Evolutionary conservation across 2,113 vertebrate genomes (phyloP), one percentile per base, ranked within the genome.

Genomic region (Chionis minor): DNA sequence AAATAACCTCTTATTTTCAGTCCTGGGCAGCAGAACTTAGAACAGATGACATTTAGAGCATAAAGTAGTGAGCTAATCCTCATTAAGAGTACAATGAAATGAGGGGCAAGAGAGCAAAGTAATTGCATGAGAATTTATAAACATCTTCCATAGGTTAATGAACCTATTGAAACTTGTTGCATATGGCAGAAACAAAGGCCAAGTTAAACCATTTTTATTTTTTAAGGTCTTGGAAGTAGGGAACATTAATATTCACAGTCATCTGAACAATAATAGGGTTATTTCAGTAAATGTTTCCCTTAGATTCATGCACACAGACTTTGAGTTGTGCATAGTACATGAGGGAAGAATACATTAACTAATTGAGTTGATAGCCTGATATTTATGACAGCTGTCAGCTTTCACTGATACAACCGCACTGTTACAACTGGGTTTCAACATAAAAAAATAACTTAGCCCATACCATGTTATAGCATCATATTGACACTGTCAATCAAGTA

Each of bases 101-200:
- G 20, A 10, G 2, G 86, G 67, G 58, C 74, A 92, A 92, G 35
- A 9, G 40, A 88, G 58, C 58, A 95, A 83, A 92, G 52, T 12
- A 95, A 88, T 88, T 80, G 18, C 5, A 1, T 65, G 38, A 91
- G 40, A 83, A 86, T 80, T 90, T 86, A 86, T 86, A 97, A 95
- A 89, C 10, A 56, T 66, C 40, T 92, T 92, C 49, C 26, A 27
- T 35, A 91, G 71, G 54, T 88, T 91, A 83, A 91, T 92, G 54
- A 86, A 95, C 58, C 15, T 77, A 49, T 33, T 86, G 58, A 71
- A 86, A 88, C 14, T 86, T 91, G 42, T 66, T 79, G 42, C 56
- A 32, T 30, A 23, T 21, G 40, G 28, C 12, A 90, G 67, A 92
- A 71, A 47, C 26, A 80, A 86, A 71, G 56, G 58, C 52, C 44